These are phyloP conservation scores for Zoanthus sociatus DNA, from an alignment of 92 coral and sea anemone genomes.

Conservation along the genomic window DNA sequence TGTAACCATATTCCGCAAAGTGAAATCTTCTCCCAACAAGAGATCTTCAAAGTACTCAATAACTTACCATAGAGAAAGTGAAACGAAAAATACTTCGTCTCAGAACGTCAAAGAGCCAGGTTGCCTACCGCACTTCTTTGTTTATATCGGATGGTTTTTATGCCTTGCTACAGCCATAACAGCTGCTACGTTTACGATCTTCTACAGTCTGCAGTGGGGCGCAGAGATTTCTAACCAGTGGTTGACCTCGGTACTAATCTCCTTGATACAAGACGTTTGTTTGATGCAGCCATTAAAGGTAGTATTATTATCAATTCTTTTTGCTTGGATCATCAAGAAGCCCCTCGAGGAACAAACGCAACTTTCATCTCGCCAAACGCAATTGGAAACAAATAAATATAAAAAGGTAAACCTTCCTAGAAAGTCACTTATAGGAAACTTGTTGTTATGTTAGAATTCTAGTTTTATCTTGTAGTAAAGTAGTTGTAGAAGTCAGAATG, in stretches of 20 bases:
- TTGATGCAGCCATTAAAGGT: conserved; percentile 88
- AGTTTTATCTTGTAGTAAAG: no score
- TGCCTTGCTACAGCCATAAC: conserved; percentile 64
- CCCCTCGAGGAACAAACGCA: conserved; percentile 83
- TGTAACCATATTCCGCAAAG: conserved; percentile 85
- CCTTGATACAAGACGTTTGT: conserved; percentile 80
- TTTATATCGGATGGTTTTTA: conserved; percentile 74
- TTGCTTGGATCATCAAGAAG: conserved; percentile 83
- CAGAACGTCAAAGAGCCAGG: conserved; percentile 50
- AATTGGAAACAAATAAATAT: conserved; percentile 56
- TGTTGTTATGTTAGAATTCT: no score
- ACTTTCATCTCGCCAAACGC: conserved; percentile 55
- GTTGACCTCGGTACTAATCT: conserved; percentile 84
- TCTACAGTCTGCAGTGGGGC: conserved; percentile 90
- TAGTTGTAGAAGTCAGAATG: no score
- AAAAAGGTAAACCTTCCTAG: conserved; percentile 24
- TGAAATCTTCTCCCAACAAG: conserved; percentile 40
- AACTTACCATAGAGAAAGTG: not conserved
- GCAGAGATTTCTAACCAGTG: conserved; percentile 80
- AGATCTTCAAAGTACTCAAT: not conserved
- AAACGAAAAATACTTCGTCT: not conserved
- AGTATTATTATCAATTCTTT: conserved; percentile 66
- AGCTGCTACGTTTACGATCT: conserved; percentile 72
- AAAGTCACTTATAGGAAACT: no score
- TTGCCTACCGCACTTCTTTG: conserved; percentile 82